Evolutionary conservation across 2,888 invertebrate genomes (phyloP), one percentile per base, ranked within the genome.

Genomic region (Ormyrus pomaceus): DNA sequence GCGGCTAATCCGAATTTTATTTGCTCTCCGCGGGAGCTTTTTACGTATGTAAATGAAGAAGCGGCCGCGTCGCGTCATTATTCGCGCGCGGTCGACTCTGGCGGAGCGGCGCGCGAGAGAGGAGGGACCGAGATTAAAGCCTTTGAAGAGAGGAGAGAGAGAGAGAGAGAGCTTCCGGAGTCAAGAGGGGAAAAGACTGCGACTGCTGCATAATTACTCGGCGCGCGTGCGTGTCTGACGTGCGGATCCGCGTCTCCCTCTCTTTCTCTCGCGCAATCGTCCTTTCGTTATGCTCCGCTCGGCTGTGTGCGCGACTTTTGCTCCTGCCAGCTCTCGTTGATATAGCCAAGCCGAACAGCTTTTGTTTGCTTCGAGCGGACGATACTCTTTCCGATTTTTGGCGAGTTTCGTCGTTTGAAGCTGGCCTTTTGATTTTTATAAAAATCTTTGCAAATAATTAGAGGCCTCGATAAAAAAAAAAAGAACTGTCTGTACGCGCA

Each of bases 1-100:
- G 48, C 19, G 61, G 83, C 84, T 85, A 84, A 85, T 85, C 81
- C 82, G 79, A 83, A 83, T 85, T 85, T 80, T 83, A 84, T 84
- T 83, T 81, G 82, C 66, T 72, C 34, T 81, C 80, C 75, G 70
- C 75, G 70, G 82, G 34, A 34, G 82, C 83, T 82, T 83, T 83
- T 82, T 84, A 83, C 65, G 74, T 77, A 80, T 82, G 82, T 64
- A 82, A 82, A 82, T 77, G 74, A 77, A 79, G 71, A 55, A 68
- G 75, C 69, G 79, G 82, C 73, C 70, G 65, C 74, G 70, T 68
- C 82, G 82, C 79, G 83, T 80, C 82, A 79, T 84, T 83, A 82
- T 82, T 82, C 84, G 79, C 83, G 73, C 77, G 80, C 81, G 66
- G 58, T 10, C 58, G 72, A 13, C 70, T 59, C 65, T 10, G 11